A percentile compares a stretch with the other conserved stretches of the same genome.
Conservation (phyloP, 2,113 vertebrate genomes). For the Salvelinus alpinus region DNA sequence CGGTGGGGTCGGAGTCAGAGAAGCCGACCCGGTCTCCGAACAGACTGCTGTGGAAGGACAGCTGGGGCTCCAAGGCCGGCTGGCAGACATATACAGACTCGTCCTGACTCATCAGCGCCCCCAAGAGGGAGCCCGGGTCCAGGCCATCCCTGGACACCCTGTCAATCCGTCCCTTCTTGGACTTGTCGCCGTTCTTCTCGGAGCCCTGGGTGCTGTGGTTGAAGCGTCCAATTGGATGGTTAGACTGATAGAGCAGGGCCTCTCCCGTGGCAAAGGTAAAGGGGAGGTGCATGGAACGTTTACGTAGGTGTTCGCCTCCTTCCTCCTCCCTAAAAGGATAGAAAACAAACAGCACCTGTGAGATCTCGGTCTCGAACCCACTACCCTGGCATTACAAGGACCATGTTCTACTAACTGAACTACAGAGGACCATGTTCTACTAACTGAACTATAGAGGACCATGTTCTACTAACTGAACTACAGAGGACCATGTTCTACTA, state of each 20-base stretch:
- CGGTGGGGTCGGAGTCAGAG: conserved; percentile 27
- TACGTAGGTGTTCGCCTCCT: conserved; percentile 80
- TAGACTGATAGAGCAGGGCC: conserved; percentile 78
- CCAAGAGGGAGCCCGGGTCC: conserved; percentile 72
- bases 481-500: no score
- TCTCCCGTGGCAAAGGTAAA: conserved; percentile 85
- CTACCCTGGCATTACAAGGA: no score
- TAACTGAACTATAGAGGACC: no score
- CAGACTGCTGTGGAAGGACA: conserved; percentile 59
- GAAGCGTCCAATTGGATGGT: conserved; percentile 64
- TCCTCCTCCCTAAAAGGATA: conserved; percentile 77
- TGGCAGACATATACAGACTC: conserved; percentile 67
- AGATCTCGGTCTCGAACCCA: not conserved
- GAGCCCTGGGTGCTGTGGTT: conserved; percentile 49
- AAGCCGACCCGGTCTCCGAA: conserved; percentile 47
- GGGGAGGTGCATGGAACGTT: conserved; percentile 79
- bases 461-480: no score
- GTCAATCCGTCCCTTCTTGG: conserved; percentile 64
- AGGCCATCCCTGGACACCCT: conserved; percentile 46
- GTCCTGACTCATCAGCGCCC: conserved; percentile 72
- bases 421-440: no score
- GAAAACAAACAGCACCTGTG: conserved; percentile 1
- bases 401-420: no score
- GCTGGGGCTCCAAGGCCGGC: conserved; percentile 48
- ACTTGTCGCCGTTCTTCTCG: conserved; percentile 62